phyloP scores from a whole-genome alignment of 2,113 vertebrate genomes.

The Alaudala cheleensis region DNA sequence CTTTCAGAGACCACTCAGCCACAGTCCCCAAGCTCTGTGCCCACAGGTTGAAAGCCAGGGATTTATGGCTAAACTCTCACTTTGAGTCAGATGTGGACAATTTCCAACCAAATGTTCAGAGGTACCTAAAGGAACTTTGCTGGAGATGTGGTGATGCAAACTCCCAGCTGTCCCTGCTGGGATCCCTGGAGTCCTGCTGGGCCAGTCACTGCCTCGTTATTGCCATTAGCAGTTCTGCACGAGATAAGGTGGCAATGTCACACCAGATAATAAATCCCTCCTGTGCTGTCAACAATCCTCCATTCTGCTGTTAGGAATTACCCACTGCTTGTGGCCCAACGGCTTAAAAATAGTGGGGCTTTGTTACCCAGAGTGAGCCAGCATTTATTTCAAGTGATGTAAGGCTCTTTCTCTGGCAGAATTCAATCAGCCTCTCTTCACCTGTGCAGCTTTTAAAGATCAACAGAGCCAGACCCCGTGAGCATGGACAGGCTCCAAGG shows the following conservation, averaged over 20 bases:
- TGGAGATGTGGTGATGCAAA: background rate
- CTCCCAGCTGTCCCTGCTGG: background rate
- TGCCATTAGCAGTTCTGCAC: background rate
- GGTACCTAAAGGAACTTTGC: background rate
- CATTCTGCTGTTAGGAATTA: background rate
- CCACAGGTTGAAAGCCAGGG: background rate
- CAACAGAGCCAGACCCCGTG: background rate
- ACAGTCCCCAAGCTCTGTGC: background rate
- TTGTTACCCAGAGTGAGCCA: background rate
- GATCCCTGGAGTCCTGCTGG: background rate
- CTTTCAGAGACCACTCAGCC: background rate
- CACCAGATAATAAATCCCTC: background rate
- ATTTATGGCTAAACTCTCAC: background rate
- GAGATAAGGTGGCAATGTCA: constrained; percentile 10
- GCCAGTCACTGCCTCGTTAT: background rate
- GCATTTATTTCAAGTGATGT: background rate
- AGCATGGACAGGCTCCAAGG: constrained; percentile 3
- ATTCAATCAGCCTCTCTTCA: background rate
- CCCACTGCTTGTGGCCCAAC: background rate
- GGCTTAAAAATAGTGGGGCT: background rate
- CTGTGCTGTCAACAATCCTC: background rate
- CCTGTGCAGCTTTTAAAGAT: background rate
- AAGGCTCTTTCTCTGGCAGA: background rate
- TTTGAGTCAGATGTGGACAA: background rate
- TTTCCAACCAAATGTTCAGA: background rate